Evolutionary conservation across 2,113 vertebrate genomes (phyloP).

Genomic region (Paramisgurnus dabryanus): DNA sequence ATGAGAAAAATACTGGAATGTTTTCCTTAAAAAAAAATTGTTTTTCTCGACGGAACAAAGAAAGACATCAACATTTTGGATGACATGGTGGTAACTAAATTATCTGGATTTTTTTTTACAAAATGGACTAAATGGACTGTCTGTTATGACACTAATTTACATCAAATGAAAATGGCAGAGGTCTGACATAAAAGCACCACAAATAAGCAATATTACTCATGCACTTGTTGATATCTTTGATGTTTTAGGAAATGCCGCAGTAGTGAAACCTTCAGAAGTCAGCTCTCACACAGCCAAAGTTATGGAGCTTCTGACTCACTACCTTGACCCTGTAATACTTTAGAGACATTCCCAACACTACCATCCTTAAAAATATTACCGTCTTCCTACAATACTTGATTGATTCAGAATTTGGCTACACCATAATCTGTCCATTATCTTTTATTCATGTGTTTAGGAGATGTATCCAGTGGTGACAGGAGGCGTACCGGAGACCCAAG

Average conservation of each 20-base stretch:
- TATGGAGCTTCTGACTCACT: constrained; percentile 81
- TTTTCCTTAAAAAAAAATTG: too few species aligned
- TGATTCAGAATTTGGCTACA: not conserved
- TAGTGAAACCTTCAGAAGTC: constrained; percentile 89
- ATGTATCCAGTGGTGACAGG: constrained; percentile 83
- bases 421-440: not conserved
- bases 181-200: too few species aligned
- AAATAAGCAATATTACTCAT: too few species aligned
- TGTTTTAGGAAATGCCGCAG: constrained; percentile 83
- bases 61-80: too few species aligned
- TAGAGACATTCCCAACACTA: not conserved
- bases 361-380: not conserved
- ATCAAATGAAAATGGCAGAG: too few species aligned
- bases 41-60: too few species aligned
- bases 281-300: constrained; percentile 78
- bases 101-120: too few species aligned
- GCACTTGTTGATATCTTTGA: not conserved
- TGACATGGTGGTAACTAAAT: too few species aligned
- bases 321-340: constrained; percentile 80
- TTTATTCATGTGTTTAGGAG: constrained; percentile 68
- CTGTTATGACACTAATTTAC: too few species aligned
- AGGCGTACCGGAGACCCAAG: constrained; percentile 82
- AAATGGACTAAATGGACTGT: too few species aligned
- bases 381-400: not conserved
- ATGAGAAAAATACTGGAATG: too few species aligned